phyloP scores from a whole-genome alignment of 2,113 vertebrate species.

The Panurus biarmicus region DNA sequence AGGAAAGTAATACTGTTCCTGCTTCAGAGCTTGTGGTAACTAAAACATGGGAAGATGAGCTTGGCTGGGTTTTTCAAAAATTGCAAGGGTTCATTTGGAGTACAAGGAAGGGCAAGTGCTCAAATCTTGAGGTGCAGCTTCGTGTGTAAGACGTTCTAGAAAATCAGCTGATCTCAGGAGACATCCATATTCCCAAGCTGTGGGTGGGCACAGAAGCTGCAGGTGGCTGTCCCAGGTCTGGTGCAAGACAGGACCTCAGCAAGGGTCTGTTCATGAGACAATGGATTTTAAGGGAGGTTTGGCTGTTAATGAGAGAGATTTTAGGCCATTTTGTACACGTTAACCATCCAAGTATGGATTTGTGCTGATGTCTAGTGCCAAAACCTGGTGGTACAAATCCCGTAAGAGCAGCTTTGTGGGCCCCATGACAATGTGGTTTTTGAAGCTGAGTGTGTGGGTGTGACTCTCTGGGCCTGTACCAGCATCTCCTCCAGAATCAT shows the following conservation, averaged over 20 bases:
- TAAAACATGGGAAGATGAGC: neutral
- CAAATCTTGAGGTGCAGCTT: neutral
- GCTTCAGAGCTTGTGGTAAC: neutral
- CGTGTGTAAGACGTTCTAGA: no score
- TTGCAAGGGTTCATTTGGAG: neutral
- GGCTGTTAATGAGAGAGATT: neutral
- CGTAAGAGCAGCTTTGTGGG: neutral
- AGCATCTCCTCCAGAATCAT: neutral
- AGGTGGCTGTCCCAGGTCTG: neutral
- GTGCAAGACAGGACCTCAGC: fast-evolving
- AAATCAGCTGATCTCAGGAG: neutral
- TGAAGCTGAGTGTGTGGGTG: neutral
- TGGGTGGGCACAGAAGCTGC: neutral
- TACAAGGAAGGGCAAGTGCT: neutral
- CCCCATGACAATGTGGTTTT: neutral
- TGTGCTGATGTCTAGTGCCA: neutral
- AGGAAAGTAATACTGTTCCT: neutral
- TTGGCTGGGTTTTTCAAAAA: neutral
- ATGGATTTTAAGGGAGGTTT: neutral
- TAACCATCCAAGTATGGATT: neutral
- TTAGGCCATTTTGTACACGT: neutral
- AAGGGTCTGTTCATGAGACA: fast-evolving
- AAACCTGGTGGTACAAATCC: neutral
- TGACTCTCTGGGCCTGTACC: neutral
- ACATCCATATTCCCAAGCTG: neutral